phyloP scores from a whole-genome alignment of 2,113 vertebrate species.

The Nyctereutes procyonoides region DNA sequence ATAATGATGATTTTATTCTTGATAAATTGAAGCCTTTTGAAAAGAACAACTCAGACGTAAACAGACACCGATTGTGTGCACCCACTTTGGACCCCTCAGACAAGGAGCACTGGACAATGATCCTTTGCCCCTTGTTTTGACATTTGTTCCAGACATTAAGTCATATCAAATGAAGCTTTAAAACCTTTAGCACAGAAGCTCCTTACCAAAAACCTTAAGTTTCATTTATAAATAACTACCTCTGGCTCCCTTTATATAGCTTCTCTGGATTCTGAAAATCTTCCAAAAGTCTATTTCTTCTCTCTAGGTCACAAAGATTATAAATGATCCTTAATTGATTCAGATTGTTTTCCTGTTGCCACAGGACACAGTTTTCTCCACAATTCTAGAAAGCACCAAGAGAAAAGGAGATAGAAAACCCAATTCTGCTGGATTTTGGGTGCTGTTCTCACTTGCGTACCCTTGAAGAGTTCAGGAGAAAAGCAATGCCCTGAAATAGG shows the following conservation, averaged over 20 bases:
- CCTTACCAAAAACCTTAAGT: background rate
- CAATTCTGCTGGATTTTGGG: background rate
- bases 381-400: background rate
- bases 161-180: background rate
- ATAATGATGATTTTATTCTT: slow-evolving; percentile 69
- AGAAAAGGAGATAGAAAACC: background rate
- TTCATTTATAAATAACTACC: slow-evolving; percentile 20
- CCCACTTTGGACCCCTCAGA: background rate
- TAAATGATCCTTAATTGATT: slow-evolving; percentile 10
- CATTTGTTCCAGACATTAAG: background rate
- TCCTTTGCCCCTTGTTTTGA: background rate
- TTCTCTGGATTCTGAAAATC: background rate
- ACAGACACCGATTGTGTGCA: background rate
- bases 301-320: background rate
- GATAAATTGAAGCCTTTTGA: slow-evolving; percentile 53
- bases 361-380: background rate
- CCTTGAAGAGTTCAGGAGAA: background rate
- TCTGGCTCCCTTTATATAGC: background rate
- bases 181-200: background rate
- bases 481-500: slow-evolving; percentile 13
- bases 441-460: background rate
- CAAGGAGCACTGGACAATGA: background rate
- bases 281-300: slow-evolving; percentile 34
- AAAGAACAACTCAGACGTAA: slow-evolving; percentile 56
- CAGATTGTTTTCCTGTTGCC: background rate